phyloP scores from a whole-genome alignment of 2,888 invertebrate genomes.

The Carterocephalus palaemon region DNA sequence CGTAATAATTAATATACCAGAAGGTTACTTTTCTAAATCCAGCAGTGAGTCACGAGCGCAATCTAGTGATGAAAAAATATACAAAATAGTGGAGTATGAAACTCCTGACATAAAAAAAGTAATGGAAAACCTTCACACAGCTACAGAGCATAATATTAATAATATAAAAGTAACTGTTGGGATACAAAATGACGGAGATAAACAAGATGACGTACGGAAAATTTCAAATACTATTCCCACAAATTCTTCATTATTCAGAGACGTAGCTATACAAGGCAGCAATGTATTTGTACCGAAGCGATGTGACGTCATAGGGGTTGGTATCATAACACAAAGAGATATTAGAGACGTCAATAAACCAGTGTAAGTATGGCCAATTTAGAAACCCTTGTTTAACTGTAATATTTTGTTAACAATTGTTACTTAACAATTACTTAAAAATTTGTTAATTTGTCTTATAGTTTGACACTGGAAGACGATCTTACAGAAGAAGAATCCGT shows the following conservation, averaged over 20 bases:
- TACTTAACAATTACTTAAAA: background rate
- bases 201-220: constrained; percentile 35
- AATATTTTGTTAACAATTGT: background rate
- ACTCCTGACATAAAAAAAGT: constrained; percentile 34
- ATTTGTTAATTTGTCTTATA: constrained; percentile 33
- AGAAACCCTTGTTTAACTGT: background rate
- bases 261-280: constrained; percentile 50
- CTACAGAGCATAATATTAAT: constrained; percentile 38
- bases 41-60: constrained; percentile 39
- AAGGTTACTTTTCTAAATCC: constrained; percentile 53
- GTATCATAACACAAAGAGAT: constrained; percentile 55
- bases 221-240: constrained; percentile 41
- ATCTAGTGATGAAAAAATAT: constrained; percentile 61
- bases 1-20: constrained; percentile 58
- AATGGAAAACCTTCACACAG: constrained; percentile 29
- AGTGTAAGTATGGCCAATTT: constrained; percentile 47
- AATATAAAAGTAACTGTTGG: constrained; percentile 42
- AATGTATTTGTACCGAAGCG: constrained; percentile 44
- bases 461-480: constrained; percentile 48
- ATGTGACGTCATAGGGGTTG: constrained; percentile 55
- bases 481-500: constrained; percentile 48
- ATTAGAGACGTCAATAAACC: constrained; percentile 43
- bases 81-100: constrained; percentile 64
- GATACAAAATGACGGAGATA: constrained; percentile 36
- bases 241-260: constrained; percentile 38